Evolutionary conservation across 2,888 invertebrate genomes (phyloP).

Genomic region (Deilephila porcellus): DNA sequence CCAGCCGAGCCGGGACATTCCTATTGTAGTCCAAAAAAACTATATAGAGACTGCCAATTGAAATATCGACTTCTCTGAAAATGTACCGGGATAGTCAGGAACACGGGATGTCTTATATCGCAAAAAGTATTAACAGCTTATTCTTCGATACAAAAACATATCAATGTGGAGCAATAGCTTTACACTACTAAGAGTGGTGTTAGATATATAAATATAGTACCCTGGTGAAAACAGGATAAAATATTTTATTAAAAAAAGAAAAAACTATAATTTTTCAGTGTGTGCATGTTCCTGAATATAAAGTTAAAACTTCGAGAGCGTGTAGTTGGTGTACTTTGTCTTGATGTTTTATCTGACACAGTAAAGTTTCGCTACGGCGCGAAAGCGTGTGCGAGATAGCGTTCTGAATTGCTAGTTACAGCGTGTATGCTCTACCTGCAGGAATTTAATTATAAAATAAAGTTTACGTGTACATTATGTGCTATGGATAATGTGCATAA

Average conservation of each 20-base stretch:
- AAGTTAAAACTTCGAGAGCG: neutral
- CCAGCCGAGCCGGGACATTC: no score
- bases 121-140: no score
- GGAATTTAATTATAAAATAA: slow-evolving; percentile 3
- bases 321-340: neutral
- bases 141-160: no score
- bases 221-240: no score
- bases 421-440: neutral
- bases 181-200: no score
- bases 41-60: no score
- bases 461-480: neutral
- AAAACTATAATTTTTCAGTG: neutral
- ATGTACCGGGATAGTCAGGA: no score
- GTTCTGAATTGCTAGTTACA: neutral
- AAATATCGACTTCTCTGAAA: no score
- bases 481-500: neutral
- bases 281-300: neutral
- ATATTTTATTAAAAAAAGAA: neutral
- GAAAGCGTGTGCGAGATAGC: neutral
- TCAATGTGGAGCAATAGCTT: no score
- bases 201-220: no score
- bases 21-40: no score
- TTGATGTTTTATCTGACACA: slow-evolving; percentile 4
- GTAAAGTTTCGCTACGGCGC: neutral
- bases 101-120: no score